A percentile compares a stretch with the other conserved stretches of the same genome.
phyloP scores from a whole-genome alignment of 1,140 invertebrate genomes.

The Euura saliciscinereae region DNA sequence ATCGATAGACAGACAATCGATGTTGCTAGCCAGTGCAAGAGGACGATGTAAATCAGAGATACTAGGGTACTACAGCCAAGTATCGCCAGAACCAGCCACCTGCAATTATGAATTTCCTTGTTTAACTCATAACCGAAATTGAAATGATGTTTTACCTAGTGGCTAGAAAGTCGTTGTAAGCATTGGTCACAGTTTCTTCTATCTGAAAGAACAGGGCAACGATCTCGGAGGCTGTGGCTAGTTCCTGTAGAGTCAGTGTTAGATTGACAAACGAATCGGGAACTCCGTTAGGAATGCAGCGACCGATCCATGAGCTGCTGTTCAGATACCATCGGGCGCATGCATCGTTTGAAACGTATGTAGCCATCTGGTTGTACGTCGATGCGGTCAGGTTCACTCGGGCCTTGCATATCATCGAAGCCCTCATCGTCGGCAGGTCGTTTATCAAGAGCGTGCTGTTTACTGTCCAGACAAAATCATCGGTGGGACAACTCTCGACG shows the following conservation, averaged over 20 bases:
- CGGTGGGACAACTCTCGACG: slow-evolving; percentile 74
- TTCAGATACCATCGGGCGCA: slow-evolving; percentile 81
- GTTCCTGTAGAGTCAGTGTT: slow-evolving; percentile 28
- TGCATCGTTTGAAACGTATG: slow-evolving; percentile 62
- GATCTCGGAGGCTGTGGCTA: slow-evolving; percentile 32
- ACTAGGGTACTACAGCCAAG: slow-evolving; percentile 70
- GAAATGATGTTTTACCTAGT: slow-evolving; percentile 24
- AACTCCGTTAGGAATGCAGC: slow-evolving; percentile 38
- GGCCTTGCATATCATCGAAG: slow-evolving; percentile 71
- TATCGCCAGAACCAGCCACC: slow-evolving; percentile 70
- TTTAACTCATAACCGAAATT: no score
- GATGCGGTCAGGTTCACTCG: slow-evolving; percentile 58
- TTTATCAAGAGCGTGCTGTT: slow-evolving; percentile 16
- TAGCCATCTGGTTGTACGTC: slow-evolving; percentile 48
- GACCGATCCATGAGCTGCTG: slow-evolving; percentile 54
- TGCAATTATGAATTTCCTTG: slow-evolving; percentile 1
- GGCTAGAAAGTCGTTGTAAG: slow-evolving; percentile 29
- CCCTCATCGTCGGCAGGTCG: slow-evolving; percentile 47
- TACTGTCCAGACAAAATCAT: slow-evolving; percentile 52
- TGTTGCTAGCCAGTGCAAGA: slow-evolving; percentile 86
- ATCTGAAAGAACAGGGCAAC: slow-evolving; percentile 41
- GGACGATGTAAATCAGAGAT: slow-evolving; percentile 85
- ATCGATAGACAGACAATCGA: slow-evolving; percentile 89
- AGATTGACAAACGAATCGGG: slow-evolving; percentile 28
- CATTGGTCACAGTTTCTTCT: slow-evolving; percentile 28